Evolutionary conservation across 2,113 vertebrate species (phyloP).

Genomic region (Tyrannus savana): DNA sequence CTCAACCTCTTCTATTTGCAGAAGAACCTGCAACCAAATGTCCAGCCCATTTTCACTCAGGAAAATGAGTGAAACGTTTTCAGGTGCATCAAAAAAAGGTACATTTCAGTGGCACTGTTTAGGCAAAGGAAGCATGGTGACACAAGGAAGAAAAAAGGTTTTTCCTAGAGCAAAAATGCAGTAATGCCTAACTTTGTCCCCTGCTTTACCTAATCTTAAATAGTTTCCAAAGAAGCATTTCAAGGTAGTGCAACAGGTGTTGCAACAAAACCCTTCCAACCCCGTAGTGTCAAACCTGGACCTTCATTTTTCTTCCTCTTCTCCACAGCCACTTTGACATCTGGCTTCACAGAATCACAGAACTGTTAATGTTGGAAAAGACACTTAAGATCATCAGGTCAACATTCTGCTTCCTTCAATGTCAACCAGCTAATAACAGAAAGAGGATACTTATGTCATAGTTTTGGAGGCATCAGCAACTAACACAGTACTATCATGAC

Average conservation of each 20-base stretch:
- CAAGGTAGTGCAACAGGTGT: neutral
- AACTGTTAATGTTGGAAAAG: neutral
- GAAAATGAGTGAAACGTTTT: neutral
- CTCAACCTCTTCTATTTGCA: neutral
- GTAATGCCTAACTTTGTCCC: neutral
- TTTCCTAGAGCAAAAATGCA: neutral
- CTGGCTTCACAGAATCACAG: neutral
- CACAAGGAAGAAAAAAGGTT: neutral
- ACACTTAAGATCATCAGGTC: neutral
- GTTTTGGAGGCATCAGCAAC: slow-evolving; percentile 91
- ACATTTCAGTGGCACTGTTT: neutral
- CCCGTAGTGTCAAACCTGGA: neutral
- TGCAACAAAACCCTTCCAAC: neutral
- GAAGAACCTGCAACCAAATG: neutral
- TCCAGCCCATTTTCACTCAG: neutral
- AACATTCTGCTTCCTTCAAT: neutral
- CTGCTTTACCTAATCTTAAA: neutral
- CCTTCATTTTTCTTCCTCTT: neutral
- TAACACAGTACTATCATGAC: slow-evolving; percentile 90
- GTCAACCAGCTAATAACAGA: neutral
- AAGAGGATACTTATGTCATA: slow-evolving; percentile 75
- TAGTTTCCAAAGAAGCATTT: neutral
- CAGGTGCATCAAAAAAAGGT: neutral
- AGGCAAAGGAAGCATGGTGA: neutral
- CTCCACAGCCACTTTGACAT: neutral